Base-by-base conservation (phyloP, 2,113 vertebrate species). In the Ammospiza caudacuta region DNA sequence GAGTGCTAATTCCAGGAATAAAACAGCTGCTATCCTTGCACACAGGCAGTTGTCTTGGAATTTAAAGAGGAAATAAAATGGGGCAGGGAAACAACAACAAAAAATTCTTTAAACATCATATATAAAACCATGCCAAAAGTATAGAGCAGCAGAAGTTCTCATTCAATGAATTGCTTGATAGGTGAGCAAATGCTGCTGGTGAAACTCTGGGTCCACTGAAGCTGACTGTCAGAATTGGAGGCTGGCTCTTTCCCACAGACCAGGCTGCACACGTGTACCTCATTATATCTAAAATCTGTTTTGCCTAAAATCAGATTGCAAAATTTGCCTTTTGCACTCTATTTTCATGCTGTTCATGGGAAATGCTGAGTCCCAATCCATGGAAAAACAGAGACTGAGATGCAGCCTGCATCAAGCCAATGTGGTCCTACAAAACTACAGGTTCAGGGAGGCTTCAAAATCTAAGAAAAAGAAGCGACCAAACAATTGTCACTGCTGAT, bases 21-120 rank as follows among this genome's bases (percentile, higher is more conserved):
- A 94, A 94, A 33, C 88, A 93, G 90, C 75, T 94, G 79, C 79
- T 92, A 52, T 85, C 82, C 90, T 86, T 93, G 82, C 79, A 83
- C 79, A 68, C 51, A 88, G 72, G 63, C 82, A 47, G 51, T 63
- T 67, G 47, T 90, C 92, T 88, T 83, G 79, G 96, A 95, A 95
- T 94, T 93, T 61, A 75, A 83, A 92, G 92, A 93, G 79, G 92
- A 96, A 96, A 91, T 87, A 23, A 86, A 97, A 86, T 13, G 31
- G 46, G 43, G 88, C 89, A 92, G 82, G 83, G 67, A 92, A 93
- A 95, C 63, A 88, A 82, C 59, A 88, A 70, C 41, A 63, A 69
- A 73, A 70, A 64, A 28, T 37, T 15, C 62, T 74, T 41, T 43
- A 87, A 90, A 46, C 16, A 18, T 62, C 12, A 9, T 20, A 3